These are phyloP conservation scores for Phrixothrix hirtus DNA, from an alignment of 2,888 invertebrate species.

Conservation along the genomic window DNA sequence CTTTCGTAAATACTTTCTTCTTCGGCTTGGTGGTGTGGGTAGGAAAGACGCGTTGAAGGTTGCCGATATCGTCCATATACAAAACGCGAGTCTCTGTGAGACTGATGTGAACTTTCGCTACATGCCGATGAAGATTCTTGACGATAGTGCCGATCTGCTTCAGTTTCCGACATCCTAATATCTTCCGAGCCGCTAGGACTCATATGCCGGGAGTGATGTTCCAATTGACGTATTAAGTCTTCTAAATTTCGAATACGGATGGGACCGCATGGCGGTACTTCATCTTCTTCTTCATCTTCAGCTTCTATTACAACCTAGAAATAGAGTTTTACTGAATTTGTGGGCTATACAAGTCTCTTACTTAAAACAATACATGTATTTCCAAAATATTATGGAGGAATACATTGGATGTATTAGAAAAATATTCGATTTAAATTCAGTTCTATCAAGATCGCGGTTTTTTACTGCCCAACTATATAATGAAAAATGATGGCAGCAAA, in stretches of 20 bases:
- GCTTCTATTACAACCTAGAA: slow-evolving; percentile 55
- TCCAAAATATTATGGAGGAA: no score
- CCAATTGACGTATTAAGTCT: slow-evolving; percentile 85
- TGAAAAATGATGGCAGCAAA: no score
- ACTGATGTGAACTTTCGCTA: slow-evolving; percentile 77
- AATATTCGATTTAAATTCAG: no score
- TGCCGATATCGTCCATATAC: slow-evolving; percentile 67
- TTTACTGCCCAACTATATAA: no score
- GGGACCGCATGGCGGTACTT: slow-evolving; percentile 78
- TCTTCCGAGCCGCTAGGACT: slow-evolving; percentile 91
- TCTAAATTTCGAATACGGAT: slow-evolving; percentile 89
- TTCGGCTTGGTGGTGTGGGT: slow-evolving; percentile 60
- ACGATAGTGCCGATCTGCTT: slow-evolving; percentile 81
- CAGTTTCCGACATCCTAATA: slow-evolving; percentile 85
- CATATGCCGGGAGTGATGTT: slow-evolving; percentile 87
- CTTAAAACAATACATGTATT: no score
- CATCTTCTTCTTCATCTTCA: slow-evolving; percentile 72
- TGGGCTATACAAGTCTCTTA: no score
- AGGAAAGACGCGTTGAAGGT: slow-evolving; percentile 50
- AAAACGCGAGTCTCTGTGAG: slow-evolving; percentile 76
- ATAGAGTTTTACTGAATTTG: not conserved
- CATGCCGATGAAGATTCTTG: slow-evolving; percentile 71
- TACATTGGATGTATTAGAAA: no score
- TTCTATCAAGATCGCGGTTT: no score
- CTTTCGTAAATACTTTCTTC: slow-evolving; percentile 89